Evolutionary conservation across 2,888 invertebrate genomes (phyloP), one percentile per base, ranked within the genome.

Genomic region (Dynastes maya): DNA sequence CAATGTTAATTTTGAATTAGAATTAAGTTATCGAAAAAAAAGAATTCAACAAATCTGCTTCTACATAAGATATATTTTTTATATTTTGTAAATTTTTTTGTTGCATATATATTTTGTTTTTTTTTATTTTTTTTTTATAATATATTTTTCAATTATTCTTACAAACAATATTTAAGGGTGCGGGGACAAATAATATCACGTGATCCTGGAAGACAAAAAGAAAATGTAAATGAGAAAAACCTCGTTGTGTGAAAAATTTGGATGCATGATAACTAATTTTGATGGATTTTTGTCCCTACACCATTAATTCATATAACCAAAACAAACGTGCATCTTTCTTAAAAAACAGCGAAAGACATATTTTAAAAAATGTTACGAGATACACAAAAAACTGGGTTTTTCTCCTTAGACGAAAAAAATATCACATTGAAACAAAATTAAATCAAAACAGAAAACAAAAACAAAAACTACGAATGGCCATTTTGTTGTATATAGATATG

Each of bases 121-220:
- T 68, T 58, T 22, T 58, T 58, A 4, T 58, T 29, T 65, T 3
- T 80, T 77, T 77, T 76, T 77, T 22, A 2, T 16, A 2, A 22
- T 55, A 55, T 55, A 22, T 55, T 53, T 53, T 53, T 29, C 29
- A 29, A 13, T 53, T 22, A 58, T 22, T 58, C 22, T 58, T 58
- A 37, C 2, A 58, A 58, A 58, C 22, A 58, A 22, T 22, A 58
- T 58, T 37, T 5, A 37, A 37, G 32, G 32, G 32, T 5, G 32
- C 5, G 32, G 32, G 32, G 32, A 37, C 32, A 37, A 37, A 37
- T 22, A 22, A 22, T 22, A 22, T 37, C 32, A 37, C 32, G 0
- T 37, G 5, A 0, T 37, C 32, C 32, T 37, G 32, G 5, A 2
- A 5, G 32, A 37, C 5, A 5, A 32, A 32, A 32, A 22, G 22